Percentiles rank a stretch among this genome's conserved stretches.
Conservation (phyloP, 2,113 vertebrate species). For the Cyrtonyx montezumae region DNA sequence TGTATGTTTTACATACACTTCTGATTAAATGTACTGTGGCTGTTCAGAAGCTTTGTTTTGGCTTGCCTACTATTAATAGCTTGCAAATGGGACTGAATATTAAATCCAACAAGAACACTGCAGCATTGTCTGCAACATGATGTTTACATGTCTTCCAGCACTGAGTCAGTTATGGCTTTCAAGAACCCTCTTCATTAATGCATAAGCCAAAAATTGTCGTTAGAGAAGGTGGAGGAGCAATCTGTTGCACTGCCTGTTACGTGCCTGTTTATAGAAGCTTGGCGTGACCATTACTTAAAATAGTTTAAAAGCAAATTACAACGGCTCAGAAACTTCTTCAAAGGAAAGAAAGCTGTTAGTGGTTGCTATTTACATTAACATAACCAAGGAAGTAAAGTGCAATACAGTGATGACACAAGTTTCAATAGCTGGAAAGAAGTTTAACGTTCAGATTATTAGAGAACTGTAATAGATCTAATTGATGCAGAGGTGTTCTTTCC, state of each 20-base stretch:
- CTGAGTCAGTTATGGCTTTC: not conserved
- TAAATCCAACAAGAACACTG: conserved; percentile 4
- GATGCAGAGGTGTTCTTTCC: not conserved
- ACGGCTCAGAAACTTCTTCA: not conserved
- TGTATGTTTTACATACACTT: not conserved
- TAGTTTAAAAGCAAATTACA: conserved; percentile 4
- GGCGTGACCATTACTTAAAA: not conserved
- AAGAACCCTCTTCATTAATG: not conserved
- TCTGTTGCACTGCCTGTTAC: not conserved
- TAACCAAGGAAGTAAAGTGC: not conserved
- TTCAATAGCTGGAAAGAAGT: not conserved
- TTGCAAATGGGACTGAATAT: not conserved
- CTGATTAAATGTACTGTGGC: not conserved
- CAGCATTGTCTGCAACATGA: not conserved
- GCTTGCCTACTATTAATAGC: not conserved
- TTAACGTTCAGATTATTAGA: not conserved
- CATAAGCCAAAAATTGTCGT: not conserved
- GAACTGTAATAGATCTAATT: not conserved
- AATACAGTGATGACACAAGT: not conserved
- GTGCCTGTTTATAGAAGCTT: not conserved
- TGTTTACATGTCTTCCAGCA: not conserved
- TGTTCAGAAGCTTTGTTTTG: conserved; percentile 5
- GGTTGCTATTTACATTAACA: not conserved
- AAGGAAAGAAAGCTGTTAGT: not conserved
- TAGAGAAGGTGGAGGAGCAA: not conserved